A percentile compares a stretch with the other conserved stretches of the same genome.
Conservation (phyloP, 1,140 invertebrate genomes). For the Drosophila nannoptera region DNA sequence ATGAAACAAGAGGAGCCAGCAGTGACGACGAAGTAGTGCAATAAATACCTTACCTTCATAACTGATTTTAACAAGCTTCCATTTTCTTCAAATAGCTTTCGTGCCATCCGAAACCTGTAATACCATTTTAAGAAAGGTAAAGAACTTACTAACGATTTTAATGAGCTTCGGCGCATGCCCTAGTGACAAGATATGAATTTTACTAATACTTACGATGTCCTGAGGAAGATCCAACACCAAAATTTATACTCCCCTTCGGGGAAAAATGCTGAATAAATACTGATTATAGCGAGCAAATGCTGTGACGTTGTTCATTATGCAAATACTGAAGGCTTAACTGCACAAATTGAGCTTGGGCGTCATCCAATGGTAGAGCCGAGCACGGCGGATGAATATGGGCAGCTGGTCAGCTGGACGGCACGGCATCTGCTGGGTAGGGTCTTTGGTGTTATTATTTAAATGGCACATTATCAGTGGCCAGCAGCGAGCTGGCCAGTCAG, state of each 20-base stretch:
- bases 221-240: too few relatives aligned
- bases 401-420: slow-evolving; percentile 6
- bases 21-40: neutral
- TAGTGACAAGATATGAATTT: too few relatives aligned
- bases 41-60: neutral
- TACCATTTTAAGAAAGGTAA: too few relatives aligned
- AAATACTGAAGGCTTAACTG: slow-evolving; percentile 45
- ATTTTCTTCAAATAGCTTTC: too few relatives aligned
- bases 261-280: slow-evolving; percentile 19
- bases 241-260: neutral
- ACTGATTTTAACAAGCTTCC: too few relatives aligned
- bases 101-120: too few relatives aligned
- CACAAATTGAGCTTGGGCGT: slow-evolving; percentile 46
- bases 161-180: too few relatives aligned
- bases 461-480: slow-evolving; percentile 72
- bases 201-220: too few relatives aligned
- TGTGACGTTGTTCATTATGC: slow-evolving; percentile 31
- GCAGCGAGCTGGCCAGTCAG: slow-evolving; percentile 64
- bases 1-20: slow-evolving; percentile 81
- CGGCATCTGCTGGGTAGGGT: slow-evolving; percentile 1
- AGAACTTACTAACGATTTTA: too few relatives aligned
- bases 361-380: neutral
- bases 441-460: slow-evolving; percentile 65
- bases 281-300: slow-evolving; percentile 17
- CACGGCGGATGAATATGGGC: neutral